Conservation (phyloP, 30 jellyfish, hydroid and myxozoan species). For the Nemopilema nomurai region DNA sequence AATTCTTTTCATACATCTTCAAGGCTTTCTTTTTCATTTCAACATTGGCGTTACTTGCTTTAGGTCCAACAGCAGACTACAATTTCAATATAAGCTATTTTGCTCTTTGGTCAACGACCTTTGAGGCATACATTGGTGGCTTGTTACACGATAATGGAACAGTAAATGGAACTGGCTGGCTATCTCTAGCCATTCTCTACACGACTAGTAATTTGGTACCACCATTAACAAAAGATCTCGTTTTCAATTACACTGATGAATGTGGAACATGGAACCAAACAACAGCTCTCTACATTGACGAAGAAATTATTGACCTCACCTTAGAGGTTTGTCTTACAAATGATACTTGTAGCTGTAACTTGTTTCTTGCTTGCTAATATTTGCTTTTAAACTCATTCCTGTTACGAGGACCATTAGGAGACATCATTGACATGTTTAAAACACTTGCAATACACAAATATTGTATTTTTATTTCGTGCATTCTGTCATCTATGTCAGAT, state of each 20-base stretch:
- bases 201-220: slow-evolving; percentile 5
- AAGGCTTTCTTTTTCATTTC: too few relatives aligned
- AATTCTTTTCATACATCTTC: too few relatives aligned
- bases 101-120: slow-evolving; percentile 53
- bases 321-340: slow-evolving; percentile 3
- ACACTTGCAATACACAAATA: too few relatives aligned
- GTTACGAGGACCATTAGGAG: too few relatives aligned
- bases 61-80: background rate
- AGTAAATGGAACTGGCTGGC: slow-evolving; percentile 25
- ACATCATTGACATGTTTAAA: too few relatives aligned
- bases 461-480: too few relatives aligned
- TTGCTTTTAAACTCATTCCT: too few relatives aligned
- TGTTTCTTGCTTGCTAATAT: too few relatives aligned
- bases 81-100: background rate
- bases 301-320: slow-evolving; percentile 15
- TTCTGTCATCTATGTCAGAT: too few relatives aligned
- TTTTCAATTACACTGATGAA: slow-evolving; percentile 50
- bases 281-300: slow-evolving; percentile 30
- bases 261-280: slow-evolving; percentile 19
- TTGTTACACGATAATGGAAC: background rate
- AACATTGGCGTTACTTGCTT: too few relatives aligned
- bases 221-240: slow-evolving; percentile 30
- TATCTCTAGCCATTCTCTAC: background rate
- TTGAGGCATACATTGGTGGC: slow-evolving; percentile 8
- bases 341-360: background rate